These are phyloP conservation scores for Drosophila subsilvestris DNA, from an alignment of 2,888 invertebrate genomes.

Conservation along the genomic window DNA sequence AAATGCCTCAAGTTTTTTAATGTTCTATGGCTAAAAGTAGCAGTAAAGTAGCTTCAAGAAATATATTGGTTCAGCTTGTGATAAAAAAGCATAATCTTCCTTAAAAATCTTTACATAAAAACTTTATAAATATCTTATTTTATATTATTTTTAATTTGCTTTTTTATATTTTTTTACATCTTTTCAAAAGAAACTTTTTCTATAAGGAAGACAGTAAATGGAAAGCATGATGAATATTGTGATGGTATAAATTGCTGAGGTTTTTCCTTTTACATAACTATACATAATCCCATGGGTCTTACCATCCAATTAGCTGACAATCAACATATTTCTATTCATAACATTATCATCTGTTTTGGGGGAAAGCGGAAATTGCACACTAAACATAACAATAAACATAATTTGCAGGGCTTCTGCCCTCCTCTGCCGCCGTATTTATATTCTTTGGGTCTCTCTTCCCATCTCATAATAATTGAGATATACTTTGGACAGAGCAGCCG, in stretches of 20 bases:
- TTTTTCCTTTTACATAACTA: conserved; percentile 36
- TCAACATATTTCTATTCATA: conserved; percentile 52
- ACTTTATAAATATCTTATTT: background rate
- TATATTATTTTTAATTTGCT: background rate
- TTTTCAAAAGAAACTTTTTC: background rate
- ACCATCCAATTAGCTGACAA: conserved; percentile 63
- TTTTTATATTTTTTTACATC: background rate
- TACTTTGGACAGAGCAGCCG: conserved; percentile 14
- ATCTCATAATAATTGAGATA: conserved; percentile 44
- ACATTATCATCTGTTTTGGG: conserved; percentile 44
- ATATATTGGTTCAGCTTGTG: background rate
- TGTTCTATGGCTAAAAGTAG: background rate
- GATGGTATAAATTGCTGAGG: background rate
- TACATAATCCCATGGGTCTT: conserved; percentile 40
- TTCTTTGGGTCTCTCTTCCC: conserved; percentile 48
- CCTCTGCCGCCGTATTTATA: conserved; percentile 4
- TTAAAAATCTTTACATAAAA: background rate
- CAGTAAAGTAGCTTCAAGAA: background rate
- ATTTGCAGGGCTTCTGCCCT: conserved; percentile 42
- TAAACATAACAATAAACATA: conserved; percentile 64
- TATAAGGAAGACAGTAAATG: background rate
- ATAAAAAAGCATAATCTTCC: background rate
- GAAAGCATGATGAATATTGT: background rate
- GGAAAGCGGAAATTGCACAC: conserved; percentile 33
- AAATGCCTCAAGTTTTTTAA: background rate